phyloP scores from a whole-genome alignment of 2,888 invertebrate species.

The Polymixis flavicincta region DNA sequence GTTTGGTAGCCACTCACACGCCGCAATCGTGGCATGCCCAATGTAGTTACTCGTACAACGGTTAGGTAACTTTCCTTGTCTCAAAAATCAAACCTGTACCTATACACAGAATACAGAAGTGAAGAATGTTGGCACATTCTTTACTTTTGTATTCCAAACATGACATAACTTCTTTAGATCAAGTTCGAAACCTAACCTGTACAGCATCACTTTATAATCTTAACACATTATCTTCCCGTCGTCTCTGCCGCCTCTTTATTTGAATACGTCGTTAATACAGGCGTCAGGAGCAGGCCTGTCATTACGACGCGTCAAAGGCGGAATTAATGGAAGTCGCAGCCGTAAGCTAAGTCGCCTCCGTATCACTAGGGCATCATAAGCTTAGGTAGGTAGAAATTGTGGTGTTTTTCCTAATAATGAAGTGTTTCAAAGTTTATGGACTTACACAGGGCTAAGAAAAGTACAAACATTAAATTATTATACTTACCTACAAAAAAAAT shows the following conservation, averaged over 20 bases:
- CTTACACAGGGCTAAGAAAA: not conserved
- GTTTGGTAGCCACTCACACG: too few species aligned
- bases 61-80: too few species aligned
- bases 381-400: conserved; percentile 29
- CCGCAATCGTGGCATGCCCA: too few species aligned
- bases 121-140: too few species aligned
- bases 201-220: conserved; percentile 28
- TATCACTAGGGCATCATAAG: conserved; percentile 35
- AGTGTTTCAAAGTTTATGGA: not conserved
- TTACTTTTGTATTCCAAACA: not conserved
- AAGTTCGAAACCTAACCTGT: not conserved
- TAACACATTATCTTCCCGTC: conserved; percentile 43
- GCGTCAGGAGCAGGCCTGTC: conserved; percentile 62
- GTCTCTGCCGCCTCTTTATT: conserved; percentile 49
- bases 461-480: not conserved
- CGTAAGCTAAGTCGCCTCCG: conserved; percentile 40
- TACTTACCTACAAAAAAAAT: not conserved
- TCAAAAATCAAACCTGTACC: too few species aligned
- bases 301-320: conserved; percentile 66
- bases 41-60: too few species aligned
- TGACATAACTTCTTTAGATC: not conserved
- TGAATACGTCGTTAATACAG: conserved; percentile 69
- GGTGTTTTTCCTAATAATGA: conserved; percentile 16
- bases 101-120: too few species aligned
- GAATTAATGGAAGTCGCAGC: conserved; percentile 63